These are phyloP conservation scores for Melitaea cinxia DNA, from an alignment of 1,140 invertebrate species.

Conservation along the genomic window DNA sequence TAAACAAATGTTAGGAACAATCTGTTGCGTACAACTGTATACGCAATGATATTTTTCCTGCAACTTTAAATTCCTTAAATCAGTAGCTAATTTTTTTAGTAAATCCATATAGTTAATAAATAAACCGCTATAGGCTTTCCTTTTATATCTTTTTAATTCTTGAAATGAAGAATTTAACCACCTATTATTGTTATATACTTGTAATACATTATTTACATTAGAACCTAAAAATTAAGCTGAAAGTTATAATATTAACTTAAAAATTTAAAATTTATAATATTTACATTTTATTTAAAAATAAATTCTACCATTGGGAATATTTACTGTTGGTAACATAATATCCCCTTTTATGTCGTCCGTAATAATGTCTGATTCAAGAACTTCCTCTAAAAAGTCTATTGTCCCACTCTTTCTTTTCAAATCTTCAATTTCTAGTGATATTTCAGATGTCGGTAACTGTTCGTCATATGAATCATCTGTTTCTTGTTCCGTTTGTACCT, in stretches of 20 bases:
- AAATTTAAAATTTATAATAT: neutral
- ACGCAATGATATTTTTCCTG: constrained; percentile 52
- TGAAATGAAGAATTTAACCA: neutral
- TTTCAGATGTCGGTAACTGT: constrained; percentile 51
- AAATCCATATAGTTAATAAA: constrained; percentile 49
- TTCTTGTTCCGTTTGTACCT: constrained; percentile 36
- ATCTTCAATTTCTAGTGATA: constrained; percentile 63
- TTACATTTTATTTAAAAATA: neutral
- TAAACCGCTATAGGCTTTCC: constrained; percentile 13
- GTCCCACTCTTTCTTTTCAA: constrained; percentile 58
- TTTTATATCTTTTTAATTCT: neutral
- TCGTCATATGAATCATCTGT: constrained; percentile 57
- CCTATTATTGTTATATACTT: neutral
- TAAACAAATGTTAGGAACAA: constrained; percentile 1
- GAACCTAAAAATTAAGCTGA: neutral
- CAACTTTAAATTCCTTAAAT: constrained; percentile 53
- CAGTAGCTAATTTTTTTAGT: constrained; percentile 46
- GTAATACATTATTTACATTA: neutral
- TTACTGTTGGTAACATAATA: constrained; percentile 14
- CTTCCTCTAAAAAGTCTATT: constrained; percentile 70
- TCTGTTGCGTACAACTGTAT: constrained; percentile 8
- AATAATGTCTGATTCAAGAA: constrained; percentile 61
- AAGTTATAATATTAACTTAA: neutral
- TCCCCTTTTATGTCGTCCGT: constrained; percentile 41
- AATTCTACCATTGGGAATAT: constrained; percentile 23